Base-by-base conservation (phyloP, 2,888 invertebrate species). In the Drosophila hawaiiensis region DNA sequence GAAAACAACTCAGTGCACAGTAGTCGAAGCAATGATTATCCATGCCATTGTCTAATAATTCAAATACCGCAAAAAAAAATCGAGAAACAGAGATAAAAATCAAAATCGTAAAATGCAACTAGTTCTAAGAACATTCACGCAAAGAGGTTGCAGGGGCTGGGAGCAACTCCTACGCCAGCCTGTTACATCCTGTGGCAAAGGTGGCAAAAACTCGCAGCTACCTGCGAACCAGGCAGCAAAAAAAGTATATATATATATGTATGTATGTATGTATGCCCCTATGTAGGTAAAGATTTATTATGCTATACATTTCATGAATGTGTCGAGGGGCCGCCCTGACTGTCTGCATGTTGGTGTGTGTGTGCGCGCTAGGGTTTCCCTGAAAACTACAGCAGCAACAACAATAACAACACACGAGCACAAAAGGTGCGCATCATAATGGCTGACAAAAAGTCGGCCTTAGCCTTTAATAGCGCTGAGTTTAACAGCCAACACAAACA, bases 401-500 rank as follows among this genome's bases (percentile, higher is more conserved):
- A 54, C 71, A 68, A 67, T 74, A 70, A 72, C 69, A 71, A 67
- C 73, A 65, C 39, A 41, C 33, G 61, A 77, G 76, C 74, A 84
- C 88, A 90, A 85, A 88, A 86, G 85, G 88, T 90, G 85, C 62
- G 68, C 83, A 90, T 89, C 84, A 90, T 90, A 87, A 87, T 87
- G 90, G 90, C 89, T 89, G 84, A 90, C 89, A 90, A 86, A 87
- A 90, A 87, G 87, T 87, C 89, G 90, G 90, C 86, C 86, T 87
- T 87, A 89, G 86, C 90, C 86, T 87, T 87, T 87, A 90, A 87
- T 87, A 88, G 86, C 80, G 83, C 78, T 76, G 90, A 87, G 89
- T 89, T 87, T 89, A 87, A 89, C 86, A 85, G 89, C 80, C 86
- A 85, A 85, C 90, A 89, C 85, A 85, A 87, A 84, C 88, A 89